Evolutionary conservation across 92 coral and sea anemone genomes (phyloP).

Genomic region (Virgularia gustaviana): DNA sequence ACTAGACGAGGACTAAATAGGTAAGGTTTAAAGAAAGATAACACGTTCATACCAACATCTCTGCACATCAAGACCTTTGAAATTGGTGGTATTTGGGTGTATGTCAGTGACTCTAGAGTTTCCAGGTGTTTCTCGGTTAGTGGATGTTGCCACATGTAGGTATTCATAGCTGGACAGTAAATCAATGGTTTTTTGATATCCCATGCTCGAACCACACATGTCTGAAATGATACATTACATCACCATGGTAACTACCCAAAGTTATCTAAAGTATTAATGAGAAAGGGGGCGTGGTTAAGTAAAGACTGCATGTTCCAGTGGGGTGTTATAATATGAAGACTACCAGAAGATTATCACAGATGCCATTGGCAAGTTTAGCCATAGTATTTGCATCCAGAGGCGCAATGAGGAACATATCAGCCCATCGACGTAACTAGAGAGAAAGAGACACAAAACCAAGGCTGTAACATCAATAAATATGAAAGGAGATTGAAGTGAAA

Average conservation of each 20-base stretch:
- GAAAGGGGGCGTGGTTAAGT: neutral
- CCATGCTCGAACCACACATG: conserved; percentile 89
- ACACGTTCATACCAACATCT: conserved; percentile 61
- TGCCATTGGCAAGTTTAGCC: conserved; percentile 86
- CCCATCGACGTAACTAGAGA: conserved; percentile 85
- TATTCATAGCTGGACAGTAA: conserved; percentile 97
- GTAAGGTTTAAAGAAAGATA: neutral
- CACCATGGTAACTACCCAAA: too few relatives aligned
- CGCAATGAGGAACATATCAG: conserved; percentile 84
- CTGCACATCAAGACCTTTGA: conserved; percentile 82
- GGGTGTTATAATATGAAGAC: neutral
- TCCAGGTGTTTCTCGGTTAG: conserved; percentile 68
- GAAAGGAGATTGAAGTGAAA: too few relatives aligned
- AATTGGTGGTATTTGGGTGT: conserved; percentile 66
- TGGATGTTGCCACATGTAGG: conserved; percentile 93
- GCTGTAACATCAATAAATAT: too few relatives aligned
- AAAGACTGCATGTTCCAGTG: neutral
- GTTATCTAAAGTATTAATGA: neutral
- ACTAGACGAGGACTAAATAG: neutral
- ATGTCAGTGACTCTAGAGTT: conserved; percentile 60
- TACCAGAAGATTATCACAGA: conserved; percentile 90
- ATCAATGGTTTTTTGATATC: conserved; percentile 66
- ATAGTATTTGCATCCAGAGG: conserved; percentile 94
- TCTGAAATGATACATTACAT: conserved; percentile 62
- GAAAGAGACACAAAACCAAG: neutral